Evolutionary conservation across 2,888 invertebrate genomes (phyloP).

Genomic region (Nymphalis c-album): DNA sequence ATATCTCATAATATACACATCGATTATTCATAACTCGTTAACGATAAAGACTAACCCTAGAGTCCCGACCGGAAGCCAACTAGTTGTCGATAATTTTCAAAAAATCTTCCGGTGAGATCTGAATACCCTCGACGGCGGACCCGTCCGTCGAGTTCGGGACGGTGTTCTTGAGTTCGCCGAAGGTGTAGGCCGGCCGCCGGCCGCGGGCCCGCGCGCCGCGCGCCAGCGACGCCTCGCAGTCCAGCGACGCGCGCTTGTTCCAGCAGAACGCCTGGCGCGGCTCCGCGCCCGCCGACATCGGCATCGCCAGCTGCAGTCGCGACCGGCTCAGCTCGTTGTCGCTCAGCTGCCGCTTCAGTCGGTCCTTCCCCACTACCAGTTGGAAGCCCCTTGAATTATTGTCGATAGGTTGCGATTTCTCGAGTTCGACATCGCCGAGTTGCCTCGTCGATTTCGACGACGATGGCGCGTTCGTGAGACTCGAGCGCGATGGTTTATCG

Average conservation of each 20-base stretch:
- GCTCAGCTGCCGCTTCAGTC: slow-evolving; percentile 70
- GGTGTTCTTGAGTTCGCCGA: slow-evolving; percentile 75
- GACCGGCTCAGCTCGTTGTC: slow-evolving; percentile 68
- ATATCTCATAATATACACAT: slow-evolving; percentile 69
- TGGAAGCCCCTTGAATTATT: slow-evolving; percentile 62
- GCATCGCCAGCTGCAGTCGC: slow-evolving; percentile 68
- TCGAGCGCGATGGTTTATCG: slow-evolving; percentile 50
- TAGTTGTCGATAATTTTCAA: slow-evolving; percentile 70
- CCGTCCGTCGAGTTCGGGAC: slow-evolving; percentile 62
- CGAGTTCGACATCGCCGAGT: slow-evolving; percentile 64
- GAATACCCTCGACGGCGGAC: slow-evolving; percentile 52
- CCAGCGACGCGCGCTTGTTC: slow-evolving; percentile 61
- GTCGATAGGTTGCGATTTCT: slow-evolving; percentile 44
- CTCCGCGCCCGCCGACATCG: slow-evolving; percentile 77
- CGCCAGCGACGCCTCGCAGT: slow-evolving; percentile 56
- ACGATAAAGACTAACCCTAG: slow-evolving; percentile 43
- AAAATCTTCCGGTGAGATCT: slow-evolving; percentile 68
- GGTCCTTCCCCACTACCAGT: slow-evolving; percentile 68
- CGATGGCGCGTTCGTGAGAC: slow-evolving; percentile 47
- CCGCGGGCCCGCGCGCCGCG: slow-evolving; percentile 40
- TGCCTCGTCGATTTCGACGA: slow-evolving; percentile 57
- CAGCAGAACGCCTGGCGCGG: slow-evolving; percentile 65
- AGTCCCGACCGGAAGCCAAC: slow-evolving; percentile 45
- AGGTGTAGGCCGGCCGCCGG: slow-evolving; percentile 62
- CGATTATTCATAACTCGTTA: slow-evolving; percentile 52